These are phyloP conservation scores for Capreolus pygargus DNA, from an alignment of 2,113 vertebrate genomes.

Conservation along the genomic window DNA sequence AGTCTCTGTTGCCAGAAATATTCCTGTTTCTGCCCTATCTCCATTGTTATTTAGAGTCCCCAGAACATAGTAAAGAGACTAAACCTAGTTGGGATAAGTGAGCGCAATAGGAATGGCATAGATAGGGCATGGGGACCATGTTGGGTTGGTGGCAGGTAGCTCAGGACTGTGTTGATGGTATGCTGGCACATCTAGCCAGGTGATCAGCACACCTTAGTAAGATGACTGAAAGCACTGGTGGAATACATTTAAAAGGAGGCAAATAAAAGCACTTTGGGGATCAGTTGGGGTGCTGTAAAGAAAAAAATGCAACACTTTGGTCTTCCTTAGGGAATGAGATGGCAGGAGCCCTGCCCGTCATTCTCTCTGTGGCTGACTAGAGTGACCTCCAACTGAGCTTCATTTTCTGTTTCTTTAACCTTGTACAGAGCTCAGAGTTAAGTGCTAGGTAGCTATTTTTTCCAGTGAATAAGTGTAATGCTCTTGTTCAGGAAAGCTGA, in stretches of 20 bases:
- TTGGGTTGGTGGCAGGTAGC: not conserved
- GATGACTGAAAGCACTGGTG: not conserved
- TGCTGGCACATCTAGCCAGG: not conserved
- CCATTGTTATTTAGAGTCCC: not conserved
- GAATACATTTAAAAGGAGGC: not conserved
- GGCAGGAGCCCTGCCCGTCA: not conserved
- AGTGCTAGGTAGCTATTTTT: not conserved
- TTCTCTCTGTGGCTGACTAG: not conserved
- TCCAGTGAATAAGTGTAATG: not conserved
- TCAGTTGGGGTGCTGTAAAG: not conserved
- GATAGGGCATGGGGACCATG: not conserved
- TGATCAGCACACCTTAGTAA: not conserved
- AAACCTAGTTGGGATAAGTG: not conserved
- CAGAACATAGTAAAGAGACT: not conserved
- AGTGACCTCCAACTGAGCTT: not conserved
- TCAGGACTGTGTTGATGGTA: not conserved
- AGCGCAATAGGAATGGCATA: not conserved
- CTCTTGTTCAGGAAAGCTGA: conserved; percentile 4
- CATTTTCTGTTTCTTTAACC: conserved; percentile 9
- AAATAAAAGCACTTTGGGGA: not conserved
- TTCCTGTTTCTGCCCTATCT: conserved; percentile 27
- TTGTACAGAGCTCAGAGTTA: conserved; percentile 5
- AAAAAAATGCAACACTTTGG: not conserved
- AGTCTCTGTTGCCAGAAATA: conserved; percentile 73
- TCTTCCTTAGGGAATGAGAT: conserved; percentile 10